These are phyloP conservation scores for Polydrusus pterygomalis DNA, from an alignment of 2,888 invertebrate species.

Conservation along the genomic window DNA sequence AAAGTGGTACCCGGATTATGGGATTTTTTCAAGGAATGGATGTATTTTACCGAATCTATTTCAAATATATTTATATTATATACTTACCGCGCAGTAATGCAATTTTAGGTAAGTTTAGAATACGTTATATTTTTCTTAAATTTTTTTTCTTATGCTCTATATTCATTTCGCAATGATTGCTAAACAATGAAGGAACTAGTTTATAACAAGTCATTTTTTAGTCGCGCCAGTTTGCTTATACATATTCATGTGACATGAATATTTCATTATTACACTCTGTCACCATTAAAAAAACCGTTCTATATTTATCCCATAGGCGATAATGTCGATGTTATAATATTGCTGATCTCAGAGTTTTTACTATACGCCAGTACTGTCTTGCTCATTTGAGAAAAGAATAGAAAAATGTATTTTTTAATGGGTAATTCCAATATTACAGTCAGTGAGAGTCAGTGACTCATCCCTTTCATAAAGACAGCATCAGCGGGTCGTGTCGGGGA, in stretches of 20 bases:
- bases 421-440: too few species aligned
- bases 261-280: constrained; percentile 3
- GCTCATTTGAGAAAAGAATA: not conserved
- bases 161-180: not conserved
- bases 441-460: too few species aligned
- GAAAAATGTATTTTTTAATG: too few species aligned
- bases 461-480: too few species aligned
- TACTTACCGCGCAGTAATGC: too few species aligned
- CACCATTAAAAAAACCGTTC: constrained; percentile 12
- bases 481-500: too few species aligned
- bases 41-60: too few species aligned
- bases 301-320: constrained; percentile 20
- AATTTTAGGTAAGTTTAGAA: too few species aligned
- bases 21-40: too few species aligned
- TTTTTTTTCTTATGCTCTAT: not conserved
- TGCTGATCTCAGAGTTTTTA: constrained; percentile 20
- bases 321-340: constrained; percentile 17
- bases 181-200: not conserved
- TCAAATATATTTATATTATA: too few species aligned
- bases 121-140: too few species aligned
- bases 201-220: constrained; percentile 3
- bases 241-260: constrained; percentile 21
- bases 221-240: constrained; percentile 8
- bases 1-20: too few species aligned
- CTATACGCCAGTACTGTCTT: not conserved